These are phyloP conservation scores for Sigmodon hispidus DNA, from an alignment of 2,113 vertebrate species.

Conservation along the genomic window DNA sequence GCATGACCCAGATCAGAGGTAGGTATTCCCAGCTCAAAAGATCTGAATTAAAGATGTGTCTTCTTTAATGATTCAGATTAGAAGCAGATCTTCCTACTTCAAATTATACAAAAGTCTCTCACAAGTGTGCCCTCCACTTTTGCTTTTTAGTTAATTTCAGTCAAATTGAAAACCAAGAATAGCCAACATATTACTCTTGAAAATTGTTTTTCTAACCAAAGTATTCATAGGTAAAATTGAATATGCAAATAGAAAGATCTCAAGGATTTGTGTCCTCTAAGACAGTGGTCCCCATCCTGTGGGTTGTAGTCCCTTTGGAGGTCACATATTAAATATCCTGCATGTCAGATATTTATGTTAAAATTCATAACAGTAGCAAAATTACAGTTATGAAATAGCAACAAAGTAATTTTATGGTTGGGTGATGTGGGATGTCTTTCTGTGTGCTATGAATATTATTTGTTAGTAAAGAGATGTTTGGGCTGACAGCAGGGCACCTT, in stretches of 20 bases:
- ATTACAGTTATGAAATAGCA: background rate
- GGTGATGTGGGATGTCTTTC: too few species aligned
- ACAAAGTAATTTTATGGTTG: background rate
- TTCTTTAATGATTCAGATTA: background rate
- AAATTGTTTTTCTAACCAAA: background rate
- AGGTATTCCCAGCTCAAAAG: background rate
- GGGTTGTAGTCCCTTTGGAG: background rate
- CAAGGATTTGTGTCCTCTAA: background rate
- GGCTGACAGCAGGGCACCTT: too few species aligned
- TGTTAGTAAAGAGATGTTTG: too few species aligned
- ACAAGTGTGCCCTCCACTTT: background rate
- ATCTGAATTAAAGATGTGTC: background rate
- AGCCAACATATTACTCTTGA: background rate
- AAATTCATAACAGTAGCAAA: background rate
- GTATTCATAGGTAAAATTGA: background rate
- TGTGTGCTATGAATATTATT: too few species aligned
- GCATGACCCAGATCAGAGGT: background rate
- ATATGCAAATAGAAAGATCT: background rate
- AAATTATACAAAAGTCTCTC: background rate
- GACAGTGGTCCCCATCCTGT: background rate
- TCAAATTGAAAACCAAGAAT: background rate
- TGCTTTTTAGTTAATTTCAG: background rate
- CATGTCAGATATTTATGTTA: background rate
- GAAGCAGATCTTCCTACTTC: background rate
- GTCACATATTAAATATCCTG: too few species aligned